A percentile compares a stretch with the other conserved stretches of the same genome.
phyloP scores from a whole-genome alignment of 2,888 invertebrate genomes.

The Gastracanthus pulcherrimus region DNA sequence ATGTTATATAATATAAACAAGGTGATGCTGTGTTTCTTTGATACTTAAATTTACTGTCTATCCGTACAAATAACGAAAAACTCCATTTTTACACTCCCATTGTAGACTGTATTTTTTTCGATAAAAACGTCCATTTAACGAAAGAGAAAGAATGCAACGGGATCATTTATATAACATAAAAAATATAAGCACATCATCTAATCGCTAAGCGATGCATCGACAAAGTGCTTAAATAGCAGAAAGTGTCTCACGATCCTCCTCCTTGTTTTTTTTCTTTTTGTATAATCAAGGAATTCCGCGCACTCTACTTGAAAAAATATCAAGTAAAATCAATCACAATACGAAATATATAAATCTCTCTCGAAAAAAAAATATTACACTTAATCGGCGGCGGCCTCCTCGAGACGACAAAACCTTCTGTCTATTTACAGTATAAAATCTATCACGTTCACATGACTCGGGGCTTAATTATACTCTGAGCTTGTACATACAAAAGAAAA shows the following conservation, averaged over 20 bases:
- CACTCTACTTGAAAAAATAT: not conserved
- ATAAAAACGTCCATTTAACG: constrained; percentile 28
- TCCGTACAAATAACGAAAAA: constrained; percentile 45
- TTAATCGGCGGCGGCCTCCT: constrained; percentile 19
- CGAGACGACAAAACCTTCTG: constrained; percentile 12
- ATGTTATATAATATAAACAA: constrained; percentile 48
- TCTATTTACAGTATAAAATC: constrained; percentile 55
- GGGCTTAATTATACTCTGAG: not conserved
- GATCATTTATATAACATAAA: constrained; percentile 27
- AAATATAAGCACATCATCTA: constrained; percentile 42
- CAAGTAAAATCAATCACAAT: constrained; percentile 48
- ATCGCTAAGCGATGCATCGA: constrained; percentile 46
- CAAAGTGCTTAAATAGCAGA: constrained; percentile 34
- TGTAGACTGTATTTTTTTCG: constrained; percentile 5
- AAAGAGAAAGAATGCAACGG: constrained; percentile 40
- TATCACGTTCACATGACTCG: constrained; percentile 43
- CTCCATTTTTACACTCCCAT: constrained; percentile 41
- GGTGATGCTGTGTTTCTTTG: constrained; percentile 51
- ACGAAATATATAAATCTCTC: constrained; percentile 49
- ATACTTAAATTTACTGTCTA: constrained; percentile 33
- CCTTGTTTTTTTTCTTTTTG: not conserved
- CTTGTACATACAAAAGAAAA: not conserved
- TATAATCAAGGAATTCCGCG: not conserved
- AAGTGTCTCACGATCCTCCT: constrained; percentile 3
- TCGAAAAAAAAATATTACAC: constrained; percentile 50